A percentile compares a stretch with the other conserved stretches of the same genome.
Evolutionary conservation across 2,113 vertebrate genomes (phyloP).

Genomic region (Labeo catla): DNA sequence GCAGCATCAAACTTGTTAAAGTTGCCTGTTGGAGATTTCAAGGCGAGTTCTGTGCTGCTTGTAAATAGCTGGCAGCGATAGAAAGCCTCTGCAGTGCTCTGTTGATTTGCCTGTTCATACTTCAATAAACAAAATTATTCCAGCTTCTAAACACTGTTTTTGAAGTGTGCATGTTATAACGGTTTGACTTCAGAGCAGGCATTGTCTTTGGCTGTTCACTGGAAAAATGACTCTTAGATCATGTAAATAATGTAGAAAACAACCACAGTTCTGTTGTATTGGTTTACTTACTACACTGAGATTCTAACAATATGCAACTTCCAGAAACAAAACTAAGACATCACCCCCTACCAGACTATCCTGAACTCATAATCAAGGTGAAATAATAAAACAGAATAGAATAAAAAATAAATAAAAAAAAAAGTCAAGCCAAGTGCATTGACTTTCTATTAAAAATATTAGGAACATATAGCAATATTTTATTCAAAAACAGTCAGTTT

Average conservation of each 20-base stretch:
- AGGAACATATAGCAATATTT: too few relatives aligned
- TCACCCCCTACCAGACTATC: not conserved
- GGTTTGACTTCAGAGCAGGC: conserved; percentile 22
- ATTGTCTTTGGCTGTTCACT: not conserved
- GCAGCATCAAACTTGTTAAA: conserved; percentile 8
- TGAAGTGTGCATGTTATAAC: not conserved
- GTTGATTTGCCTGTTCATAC: conserved; percentile 24
- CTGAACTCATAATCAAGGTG: too few relatives aligned
- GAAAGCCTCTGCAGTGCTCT: conserved; percentile 12
- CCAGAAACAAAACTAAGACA: not conserved
- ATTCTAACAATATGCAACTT: not conserved
- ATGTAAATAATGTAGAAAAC: not conserved
- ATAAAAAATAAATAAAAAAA: too few relatives aligned
- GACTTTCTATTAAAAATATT: too few relatives aligned
- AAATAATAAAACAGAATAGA: too few relatives aligned
- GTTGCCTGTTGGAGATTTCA: not conserved
- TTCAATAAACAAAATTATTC: conserved; percentile 22
- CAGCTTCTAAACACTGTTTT: not conserved
- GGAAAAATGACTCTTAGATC: not conserved
- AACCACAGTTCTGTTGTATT: not conserved
- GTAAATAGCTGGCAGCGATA: conserved; percentile 15
- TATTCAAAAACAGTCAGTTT: too few relatives aligned
- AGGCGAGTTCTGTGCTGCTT: not conserved
- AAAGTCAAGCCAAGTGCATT: too few relatives aligned
- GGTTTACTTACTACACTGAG: not conserved